Conservation (phyloP, 2,797 vertebrate genomes). For the Ptychadena robeensis region DNA sequence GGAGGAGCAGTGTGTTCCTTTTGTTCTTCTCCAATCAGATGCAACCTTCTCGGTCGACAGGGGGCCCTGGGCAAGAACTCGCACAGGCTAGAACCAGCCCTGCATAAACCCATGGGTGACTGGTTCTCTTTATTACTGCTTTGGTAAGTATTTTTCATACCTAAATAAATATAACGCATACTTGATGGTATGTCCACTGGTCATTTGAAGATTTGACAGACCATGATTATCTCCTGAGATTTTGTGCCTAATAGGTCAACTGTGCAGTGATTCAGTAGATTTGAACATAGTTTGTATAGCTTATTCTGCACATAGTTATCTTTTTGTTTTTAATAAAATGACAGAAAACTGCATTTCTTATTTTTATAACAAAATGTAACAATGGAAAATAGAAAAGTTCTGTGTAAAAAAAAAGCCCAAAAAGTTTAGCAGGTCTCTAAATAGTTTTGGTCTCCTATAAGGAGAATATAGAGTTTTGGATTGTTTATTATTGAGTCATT, state of each 20-base stretch:
- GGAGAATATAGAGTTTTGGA: slow-evolving; percentile 44
- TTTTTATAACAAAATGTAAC: slow-evolving; percentile 24
- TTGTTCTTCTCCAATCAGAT: no score
- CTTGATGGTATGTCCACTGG: slow-evolving; percentile 15
- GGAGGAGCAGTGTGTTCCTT: no score
- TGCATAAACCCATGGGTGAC: background rate
- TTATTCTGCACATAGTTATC: slow-evolving; percentile 5
- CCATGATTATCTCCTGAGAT: slow-evolving; percentile 39
- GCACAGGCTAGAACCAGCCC: no score
- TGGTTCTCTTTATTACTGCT: background rate
- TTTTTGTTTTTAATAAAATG: slow-evolving; percentile 22
- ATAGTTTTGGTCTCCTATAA: slow-evolving; percentile 57
- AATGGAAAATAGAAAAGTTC: slow-evolving; percentile 51
- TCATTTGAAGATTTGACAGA: slow-evolving; percentile 10
- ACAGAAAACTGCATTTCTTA: slow-evolving; percentile 22
- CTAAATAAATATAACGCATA: background rate
- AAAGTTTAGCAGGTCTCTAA: slow-evolving; percentile 15
- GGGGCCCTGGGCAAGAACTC: no score
- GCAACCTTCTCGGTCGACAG: no score
- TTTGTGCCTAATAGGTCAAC: slow-evolving; percentile 15
- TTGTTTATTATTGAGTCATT: background rate
- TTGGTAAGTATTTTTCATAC: background rate
- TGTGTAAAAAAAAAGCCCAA: slow-evolving; percentile 52
- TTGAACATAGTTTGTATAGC: background rate
- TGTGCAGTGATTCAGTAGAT: slow-evolving; percentile 3